These are phyloP conservation scores for Pristiophorus japonicus DNA, from an alignment of 2,113 vertebrate genomes.

Conservation along the genomic window DNA sequence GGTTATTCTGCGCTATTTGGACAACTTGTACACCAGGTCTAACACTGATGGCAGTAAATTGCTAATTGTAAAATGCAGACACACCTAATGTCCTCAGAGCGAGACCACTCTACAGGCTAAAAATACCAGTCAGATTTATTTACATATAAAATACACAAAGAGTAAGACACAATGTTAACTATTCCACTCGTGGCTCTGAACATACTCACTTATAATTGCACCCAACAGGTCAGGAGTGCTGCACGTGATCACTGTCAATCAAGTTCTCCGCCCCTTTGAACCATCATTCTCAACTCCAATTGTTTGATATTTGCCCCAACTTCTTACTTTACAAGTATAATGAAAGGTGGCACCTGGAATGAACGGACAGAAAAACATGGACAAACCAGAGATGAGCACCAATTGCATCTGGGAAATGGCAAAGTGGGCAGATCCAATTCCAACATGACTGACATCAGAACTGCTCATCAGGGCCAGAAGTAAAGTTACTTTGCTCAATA, in stretches of 20 bases:
- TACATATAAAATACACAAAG: slow-evolving; percentile 19
- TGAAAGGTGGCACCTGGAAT: neutral
- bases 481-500: neutral
- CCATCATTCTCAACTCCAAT: neutral
- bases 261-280: neutral
- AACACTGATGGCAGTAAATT: neutral
- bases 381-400: neutral
- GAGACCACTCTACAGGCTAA: neutral
- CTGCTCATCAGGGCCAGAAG: neutral
- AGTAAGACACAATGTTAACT: neutral
- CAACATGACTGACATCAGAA: neutral
- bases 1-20: neutral
- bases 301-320: neutral
- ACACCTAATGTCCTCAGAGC: neutral
- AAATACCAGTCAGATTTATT: neutral
- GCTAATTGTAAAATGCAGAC: neutral
- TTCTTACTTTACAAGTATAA: too few relatives aligned
- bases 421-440: neutral
- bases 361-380: neutral
- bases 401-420: neutral
- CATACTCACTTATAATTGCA: neutral
- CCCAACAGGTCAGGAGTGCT: neutral
- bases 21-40: too few relatives aligned
- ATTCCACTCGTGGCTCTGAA: too few relatives aligned
- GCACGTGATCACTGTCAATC: neutral